Evolutionary conservation across 2,888 invertebrate genomes (phyloP), one percentile per base, ranked within the genome.

Genomic region (Orgyia antiqua): DNA sequence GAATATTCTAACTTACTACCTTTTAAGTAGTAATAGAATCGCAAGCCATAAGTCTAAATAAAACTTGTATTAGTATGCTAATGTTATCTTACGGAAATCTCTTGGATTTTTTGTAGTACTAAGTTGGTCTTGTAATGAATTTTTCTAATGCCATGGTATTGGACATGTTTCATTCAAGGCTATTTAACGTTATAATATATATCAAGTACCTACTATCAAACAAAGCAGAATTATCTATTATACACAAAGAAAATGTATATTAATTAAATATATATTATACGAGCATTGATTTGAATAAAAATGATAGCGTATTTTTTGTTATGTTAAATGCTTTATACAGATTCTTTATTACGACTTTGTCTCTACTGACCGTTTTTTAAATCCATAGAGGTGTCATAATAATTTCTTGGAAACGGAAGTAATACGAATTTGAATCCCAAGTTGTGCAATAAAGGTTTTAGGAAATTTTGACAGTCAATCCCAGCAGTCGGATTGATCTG

Each of bases 11-110:
- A 15, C 6, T 15, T 15, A 15, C 15, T 15, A 15, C 15, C 27
- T 36, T 45, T 39, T 35, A 31, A 12, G 34, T 36, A 20, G 21
- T 17, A 30, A 12, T 23, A 32, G 30, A 36, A 24, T 26, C 24
- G n/a, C 31, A 26, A 23, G 11, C 18, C 33, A 35, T 40, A 4
- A 4, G 29, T 36, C 29, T 36, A 32, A 39, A 40, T 30, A 25
- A 33, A 29, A 29, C 34, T 36, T n/a, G 8, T 39, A 39, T 37
- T 24, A 38, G 29, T 39, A 51, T 45, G 45, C 21, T 43, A 51
- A 51, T 45, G 33, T 36, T 38, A 28, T 46, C 38, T 43, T 34
- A 39, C 42, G 52, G 45, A 49, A 43, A 52, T 48, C 36, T 39
- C 41, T 51, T 29, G 32, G 34, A 52, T 48, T 23, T 52, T 45